phyloP scores from a whole-genome alignment of 2,113 vertebrate genomes.

The Grantiella picta region DNA sequence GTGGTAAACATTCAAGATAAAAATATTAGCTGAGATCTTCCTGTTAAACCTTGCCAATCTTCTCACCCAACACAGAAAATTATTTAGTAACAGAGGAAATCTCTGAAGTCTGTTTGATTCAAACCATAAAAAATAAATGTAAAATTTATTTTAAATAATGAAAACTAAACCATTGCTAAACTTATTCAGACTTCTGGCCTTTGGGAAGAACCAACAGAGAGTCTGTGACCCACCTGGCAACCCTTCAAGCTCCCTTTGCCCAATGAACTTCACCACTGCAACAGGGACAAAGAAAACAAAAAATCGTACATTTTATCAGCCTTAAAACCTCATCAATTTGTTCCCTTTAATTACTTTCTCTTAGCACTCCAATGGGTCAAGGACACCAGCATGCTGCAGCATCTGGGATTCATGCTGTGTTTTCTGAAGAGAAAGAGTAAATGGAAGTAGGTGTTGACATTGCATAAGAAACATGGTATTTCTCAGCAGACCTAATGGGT shows the following conservation, averaged over 20 bases:
- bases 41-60: background rate
- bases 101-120: background rate
- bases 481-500: constrained; percentile 37
- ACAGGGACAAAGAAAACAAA: background rate
- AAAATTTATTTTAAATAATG: no score
- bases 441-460: constrained; percentile 56
- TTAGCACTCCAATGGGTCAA: constrained; percentile 27
- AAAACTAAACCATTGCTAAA: no score
- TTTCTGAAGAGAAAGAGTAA: constrained; percentile 42
- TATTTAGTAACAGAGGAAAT: background rate
- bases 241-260: background rate
- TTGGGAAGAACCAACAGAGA: background rate
- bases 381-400: constrained; percentile 19
- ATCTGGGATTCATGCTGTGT: constrained; percentile 52
- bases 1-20: background rate
- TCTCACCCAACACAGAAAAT: background rate
- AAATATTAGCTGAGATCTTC: background rate
- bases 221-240: background rate
- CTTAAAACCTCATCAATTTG: constrained; percentile 17
- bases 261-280: background rate
- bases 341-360: constrained; percentile 51
- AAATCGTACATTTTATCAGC: background rate
- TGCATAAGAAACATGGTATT: constrained; percentile 35
- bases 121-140: background rate
- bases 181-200: background rate